Percentiles rank a stretch among this genome's conserved stretches.
Conservation (phyloP, 2,113 vertebrate species). For the Corvus hawaiiensis region DNA sequence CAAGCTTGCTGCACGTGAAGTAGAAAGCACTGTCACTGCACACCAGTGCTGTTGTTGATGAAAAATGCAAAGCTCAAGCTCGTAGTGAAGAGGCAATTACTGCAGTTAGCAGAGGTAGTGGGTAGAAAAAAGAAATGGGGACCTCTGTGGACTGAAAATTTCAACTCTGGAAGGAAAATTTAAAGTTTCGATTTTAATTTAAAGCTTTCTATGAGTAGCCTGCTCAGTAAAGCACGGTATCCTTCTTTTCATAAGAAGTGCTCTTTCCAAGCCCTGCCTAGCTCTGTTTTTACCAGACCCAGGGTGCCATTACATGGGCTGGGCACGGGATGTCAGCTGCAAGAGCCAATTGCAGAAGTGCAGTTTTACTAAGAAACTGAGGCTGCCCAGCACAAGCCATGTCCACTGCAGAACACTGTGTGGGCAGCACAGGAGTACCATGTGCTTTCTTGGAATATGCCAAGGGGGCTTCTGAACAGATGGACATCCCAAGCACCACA, state of each 20-base stretch:
- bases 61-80: background rate
- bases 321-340: background rate
- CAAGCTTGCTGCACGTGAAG: background rate
- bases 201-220: background rate
- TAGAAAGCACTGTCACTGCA: background rate
- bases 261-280: background rate
- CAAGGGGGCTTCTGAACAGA: background rate
- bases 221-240: background rate
- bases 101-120: background rate
- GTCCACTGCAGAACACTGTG: background rate
- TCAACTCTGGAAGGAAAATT: background rate
- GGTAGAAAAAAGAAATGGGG: background rate
- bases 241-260: background rate
- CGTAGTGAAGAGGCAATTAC: background rate
- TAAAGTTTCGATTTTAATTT: background rate
- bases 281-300: background rate
- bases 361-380: background rate
- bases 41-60: background rate
- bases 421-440: background rate
- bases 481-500: background rate
- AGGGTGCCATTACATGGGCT: background rate
- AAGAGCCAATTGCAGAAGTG: background rate
- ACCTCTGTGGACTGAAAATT: background rate
- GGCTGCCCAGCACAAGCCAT: background rate
- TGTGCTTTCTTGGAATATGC: background rate